These are phyloP conservation scores for Tachuris rubrigastra DNA, from an alignment of 2,113 vertebrate genomes.

Conservation along the genomic window DNA sequence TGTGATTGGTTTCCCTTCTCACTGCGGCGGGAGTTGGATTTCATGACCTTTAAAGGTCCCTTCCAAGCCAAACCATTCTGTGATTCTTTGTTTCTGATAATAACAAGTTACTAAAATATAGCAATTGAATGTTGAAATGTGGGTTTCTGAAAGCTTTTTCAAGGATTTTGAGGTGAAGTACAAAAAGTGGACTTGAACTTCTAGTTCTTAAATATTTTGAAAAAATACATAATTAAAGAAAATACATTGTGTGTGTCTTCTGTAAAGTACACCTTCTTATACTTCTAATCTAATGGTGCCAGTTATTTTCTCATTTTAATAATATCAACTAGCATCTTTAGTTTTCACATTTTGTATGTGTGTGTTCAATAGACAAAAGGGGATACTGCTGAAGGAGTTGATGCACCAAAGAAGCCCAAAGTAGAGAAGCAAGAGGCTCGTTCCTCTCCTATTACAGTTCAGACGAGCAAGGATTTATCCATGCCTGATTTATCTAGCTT, in stretches of 20 bases:
- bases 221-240: not conserved
- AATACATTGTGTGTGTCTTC: not conserved
- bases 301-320: not conserved
- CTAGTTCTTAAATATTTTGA: not conserved
- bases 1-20: not conserved
- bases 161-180: not conserved
- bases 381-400: slow-evolving; percentile 80
- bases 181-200: not conserved
- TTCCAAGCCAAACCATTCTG: not conserved
- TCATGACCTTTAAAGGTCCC: not conserved
- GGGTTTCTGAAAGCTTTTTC: not conserved
- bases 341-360: not conserved
- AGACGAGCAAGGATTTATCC: slow-evolving; percentile 87
- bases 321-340: not conserved
- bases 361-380: slow-evolving; percentile 77
- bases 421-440: slow-evolving; percentile 89
- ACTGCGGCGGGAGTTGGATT: not conserved
- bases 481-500: slow-evolving; percentile 89
- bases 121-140: not conserved
- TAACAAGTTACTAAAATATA: not conserved
- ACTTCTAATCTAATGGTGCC: not conserved
- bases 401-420: slow-evolving; percentile 89
- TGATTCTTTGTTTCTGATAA: not conserved
- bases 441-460: slow-evolving; percentile 88
- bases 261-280: not conserved